These are phyloP conservation scores for Himalopsyche tibetana DNA, from an alignment of 2,888 invertebrate genomes.

Conservation along the genomic window DNA sequence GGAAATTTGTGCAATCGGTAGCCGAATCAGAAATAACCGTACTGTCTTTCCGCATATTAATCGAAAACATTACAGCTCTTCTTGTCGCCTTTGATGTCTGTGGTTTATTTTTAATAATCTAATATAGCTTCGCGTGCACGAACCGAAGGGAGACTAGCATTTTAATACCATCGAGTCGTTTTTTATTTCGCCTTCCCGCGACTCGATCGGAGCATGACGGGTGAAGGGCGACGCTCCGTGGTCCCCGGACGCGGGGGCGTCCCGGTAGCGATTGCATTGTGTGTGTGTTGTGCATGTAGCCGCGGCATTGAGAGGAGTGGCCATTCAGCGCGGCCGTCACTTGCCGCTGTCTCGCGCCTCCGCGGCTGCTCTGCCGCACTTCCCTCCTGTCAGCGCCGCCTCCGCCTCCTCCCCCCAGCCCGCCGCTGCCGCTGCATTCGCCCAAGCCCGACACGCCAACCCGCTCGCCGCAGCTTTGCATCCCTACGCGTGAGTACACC, in stretches of 20 bases:
- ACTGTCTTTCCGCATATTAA: constrained; percentile 33
- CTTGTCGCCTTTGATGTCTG: constrained; percentile 63
- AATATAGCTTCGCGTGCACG: constrained; percentile 66
- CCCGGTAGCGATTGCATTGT: constrained; percentile 56
- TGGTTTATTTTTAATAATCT: constrained; percentile 65
- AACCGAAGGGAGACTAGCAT: constrained; percentile 66
- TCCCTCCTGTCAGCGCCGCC: constrained; percentile 81
- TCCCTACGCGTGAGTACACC: constrained; percentile 55
- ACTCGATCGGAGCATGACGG: constrained; percentile 64
- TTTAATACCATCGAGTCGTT: constrained; percentile 60
- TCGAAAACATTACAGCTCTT: constrained; percentile 13
- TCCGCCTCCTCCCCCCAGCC: constrained; percentile 80
- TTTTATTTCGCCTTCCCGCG: constrained; percentile 57
- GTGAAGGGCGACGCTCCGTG: constrained; percentile 64
- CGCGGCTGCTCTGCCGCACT: constrained; percentile 70
- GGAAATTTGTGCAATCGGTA: constrained; percentile 22
- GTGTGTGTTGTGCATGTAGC: constrained; percentile 77
- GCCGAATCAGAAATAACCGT: constrained; percentile 7
- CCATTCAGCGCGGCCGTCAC: constrained; percentile 86
- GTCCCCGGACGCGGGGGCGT: constrained; percentile 30
- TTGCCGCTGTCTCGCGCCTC: constrained; percentile 80
- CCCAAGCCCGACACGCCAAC: constrained; percentile 75
- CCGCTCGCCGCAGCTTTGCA: constrained; percentile 56
- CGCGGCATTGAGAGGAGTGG: constrained; percentile 89
- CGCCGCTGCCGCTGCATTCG: constrained; percentile 84